These are phyloP conservation scores for Pantherophis alleghaniensis DNA, from an alignment of 2,797 vertebrate genomes.

Conservation along the genomic window DNA sequence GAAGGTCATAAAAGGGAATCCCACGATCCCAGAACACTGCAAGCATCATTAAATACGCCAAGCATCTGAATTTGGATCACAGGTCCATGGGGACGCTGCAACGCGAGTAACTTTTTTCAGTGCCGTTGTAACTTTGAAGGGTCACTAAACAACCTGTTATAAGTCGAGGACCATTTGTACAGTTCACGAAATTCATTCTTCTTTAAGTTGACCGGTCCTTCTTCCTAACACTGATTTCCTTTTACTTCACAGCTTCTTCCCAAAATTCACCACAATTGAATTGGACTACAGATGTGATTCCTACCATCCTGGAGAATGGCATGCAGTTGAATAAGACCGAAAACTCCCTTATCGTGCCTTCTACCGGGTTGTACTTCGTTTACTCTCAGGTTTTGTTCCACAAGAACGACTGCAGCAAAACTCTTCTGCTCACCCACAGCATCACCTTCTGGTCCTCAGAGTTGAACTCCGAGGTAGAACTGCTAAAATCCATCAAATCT, in stretches of 20 bases:
- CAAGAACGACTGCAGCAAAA: constrained; percentile 16
- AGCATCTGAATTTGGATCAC: neutral
- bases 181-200: neutral
- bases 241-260: neutral
- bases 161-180: neutral
- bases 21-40: neutral
- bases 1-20: neutral
- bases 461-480: constrained; percentile 17
- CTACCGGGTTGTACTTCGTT: constrained; percentile 66
- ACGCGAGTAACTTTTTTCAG: neutral
- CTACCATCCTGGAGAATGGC: constrained; percentile 49
- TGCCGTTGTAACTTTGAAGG: neutral
- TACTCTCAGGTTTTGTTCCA: constrained; percentile 70
- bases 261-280: neutral
- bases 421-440: constrained; percentile 55
- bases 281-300: neutral
- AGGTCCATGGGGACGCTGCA: neutral
- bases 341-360: constrained; percentile 50
- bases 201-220: too few species aligned
- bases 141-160: neutral
- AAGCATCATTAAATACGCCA: neutral
- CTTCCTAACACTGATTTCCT: neutral
- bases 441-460: constrained; percentile 47
- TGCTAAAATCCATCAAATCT: constrained; percentile 64
- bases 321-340: constrained; percentile 43